Evolutionary conservation across 2,113 vertebrate genomes (phyloP).

Genomic region (Sterrhoptilus dennistouni): DNA sequence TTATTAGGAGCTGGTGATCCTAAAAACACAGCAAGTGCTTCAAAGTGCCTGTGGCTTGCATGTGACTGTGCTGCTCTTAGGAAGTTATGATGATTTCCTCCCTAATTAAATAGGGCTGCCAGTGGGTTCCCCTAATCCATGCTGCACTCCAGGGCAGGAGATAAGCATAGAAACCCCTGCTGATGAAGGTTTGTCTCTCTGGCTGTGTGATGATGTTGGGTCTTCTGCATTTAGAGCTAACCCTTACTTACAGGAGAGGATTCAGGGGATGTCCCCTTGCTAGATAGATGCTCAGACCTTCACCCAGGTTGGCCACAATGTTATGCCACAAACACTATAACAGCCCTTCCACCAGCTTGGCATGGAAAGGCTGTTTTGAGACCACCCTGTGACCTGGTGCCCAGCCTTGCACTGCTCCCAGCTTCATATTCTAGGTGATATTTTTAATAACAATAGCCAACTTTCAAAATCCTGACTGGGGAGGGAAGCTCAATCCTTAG

Average conservation of each 20-base stretch:
- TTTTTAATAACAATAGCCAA: neutral
- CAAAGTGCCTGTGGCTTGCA: constrained; percentile 11
- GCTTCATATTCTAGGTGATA: neutral
- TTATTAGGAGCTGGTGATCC: constrained; percentile 29
- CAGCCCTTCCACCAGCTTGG: neutral
- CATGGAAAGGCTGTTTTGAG: neutral
- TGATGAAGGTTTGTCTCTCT: neutral
- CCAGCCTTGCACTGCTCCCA: neutral
- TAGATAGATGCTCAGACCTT: neutral
- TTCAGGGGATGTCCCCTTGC: neutral
- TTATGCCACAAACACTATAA: neutral
- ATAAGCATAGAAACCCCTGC: neutral
- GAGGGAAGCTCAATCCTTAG: neutral
- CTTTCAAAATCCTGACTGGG: neutral
- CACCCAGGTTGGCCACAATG: neutral
- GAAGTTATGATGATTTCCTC: constrained; percentile 11
- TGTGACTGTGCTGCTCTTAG: constrained; percentile 1
- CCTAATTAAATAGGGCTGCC: constrained; percentile 11
- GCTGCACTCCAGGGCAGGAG: neutral
- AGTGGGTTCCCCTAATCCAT: neutral
- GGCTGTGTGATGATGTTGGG: neutral
- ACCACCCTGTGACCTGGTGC: neutral
- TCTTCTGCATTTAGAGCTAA: neutral
- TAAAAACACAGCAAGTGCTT: constrained; percentile 18
- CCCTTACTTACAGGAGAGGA: neutral